Conservation (phyloP, 1,140 invertebrate species). For the Elysia chlorotica region DNA sequence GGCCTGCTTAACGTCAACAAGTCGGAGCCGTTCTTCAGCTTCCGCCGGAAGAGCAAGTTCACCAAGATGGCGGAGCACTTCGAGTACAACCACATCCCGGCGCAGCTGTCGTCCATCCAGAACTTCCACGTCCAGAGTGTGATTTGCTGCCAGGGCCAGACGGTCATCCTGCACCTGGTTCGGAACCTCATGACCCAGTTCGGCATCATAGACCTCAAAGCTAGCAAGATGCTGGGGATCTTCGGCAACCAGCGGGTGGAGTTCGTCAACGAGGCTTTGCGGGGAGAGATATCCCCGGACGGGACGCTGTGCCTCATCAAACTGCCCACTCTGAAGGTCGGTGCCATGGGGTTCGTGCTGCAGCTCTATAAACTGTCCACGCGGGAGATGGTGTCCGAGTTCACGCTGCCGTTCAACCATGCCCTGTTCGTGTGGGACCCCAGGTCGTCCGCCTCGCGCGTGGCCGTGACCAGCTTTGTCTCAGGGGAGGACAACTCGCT, state of each 20-base stretch:
- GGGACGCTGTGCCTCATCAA: constrained; percentile 55
- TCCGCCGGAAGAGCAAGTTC: constrained; percentile 56
- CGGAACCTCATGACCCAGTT: constrained; percentile 60
- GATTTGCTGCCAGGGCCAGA: constrained; percentile 54
- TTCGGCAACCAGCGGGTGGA: constrained; percentile 57
- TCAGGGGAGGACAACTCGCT: constrained; percentile 52
- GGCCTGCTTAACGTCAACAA: constrained; percentile 60
- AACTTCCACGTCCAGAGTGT: constrained; percentile 62
- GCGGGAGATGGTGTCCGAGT: constrained; percentile 45
- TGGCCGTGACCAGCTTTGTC: constrained; percentile 58
- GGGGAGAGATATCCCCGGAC: constrained; percentile 60
- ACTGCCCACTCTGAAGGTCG: constrained; percentile 41
- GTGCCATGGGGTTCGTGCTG: constrained; percentile 44
- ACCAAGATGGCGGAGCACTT: constrained; percentile 63
- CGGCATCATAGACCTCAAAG: constrained; percentile 54
- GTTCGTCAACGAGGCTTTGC: constrained; percentile 57
- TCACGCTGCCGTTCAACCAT: constrained; percentile 43
- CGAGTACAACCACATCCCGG: constrained; percentile 62
- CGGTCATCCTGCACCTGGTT: constrained; percentile 56
- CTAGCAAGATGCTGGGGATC: constrained; percentile 58
- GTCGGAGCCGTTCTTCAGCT: constrained; percentile 55
- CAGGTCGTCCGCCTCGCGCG: constrained; percentile 50
- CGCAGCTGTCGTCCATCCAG: constrained; percentile 60
- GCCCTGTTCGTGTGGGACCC: constrained; percentile 60
- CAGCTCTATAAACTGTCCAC: constrained; percentile 53